phyloP scores from a whole-genome alignment of 2,113 vertebrate species.

The Tursiops truncatus region DNA sequence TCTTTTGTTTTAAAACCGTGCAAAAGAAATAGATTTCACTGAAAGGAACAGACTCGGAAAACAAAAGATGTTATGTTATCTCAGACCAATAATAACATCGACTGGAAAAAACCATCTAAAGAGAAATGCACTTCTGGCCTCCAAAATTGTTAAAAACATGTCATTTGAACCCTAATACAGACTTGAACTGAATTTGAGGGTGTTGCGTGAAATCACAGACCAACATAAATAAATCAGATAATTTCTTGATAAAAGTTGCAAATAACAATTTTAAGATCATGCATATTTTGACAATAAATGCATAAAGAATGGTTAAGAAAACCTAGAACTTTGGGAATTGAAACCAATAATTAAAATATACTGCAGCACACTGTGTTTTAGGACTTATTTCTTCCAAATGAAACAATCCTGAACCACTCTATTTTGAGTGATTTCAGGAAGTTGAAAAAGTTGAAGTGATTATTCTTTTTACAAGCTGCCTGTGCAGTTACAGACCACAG shows the following conservation, averaged over 20 bases:
- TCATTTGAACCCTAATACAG: constrained; percentile 37
- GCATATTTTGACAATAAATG: not conserved
- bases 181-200: constrained; percentile 15
- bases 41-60: constrained; percentile 76
- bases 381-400: constrained; percentile 27
- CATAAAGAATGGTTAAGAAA: not conserved
- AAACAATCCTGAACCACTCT: not conserved
- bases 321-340: not conserved
- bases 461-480: constrained; percentile 44
- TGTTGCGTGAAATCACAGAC: constrained; percentile 57
- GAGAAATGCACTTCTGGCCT: constrained; percentile 56
- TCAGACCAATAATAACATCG: constrained; percentile 60
- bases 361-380: not conserved
- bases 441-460: constrained; percentile 41
- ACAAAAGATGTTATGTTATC: constrained; percentile 74
- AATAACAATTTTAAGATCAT: constrained; percentile 42
- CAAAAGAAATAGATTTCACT: constrained; percentile 64
- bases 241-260: constrained; percentile 35
- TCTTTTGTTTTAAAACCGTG: constrained; percentile 71
- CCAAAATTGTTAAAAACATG: constrained; percentile 63
- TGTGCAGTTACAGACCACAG: not conserved
- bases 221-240: constrained; percentile 8
- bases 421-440: constrained; percentile 49
- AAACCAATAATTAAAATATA: not conserved
- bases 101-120: constrained; percentile 52